Evolutionary conservation across 1,140 invertebrate species (phyloP).

Genomic region (Brachionus asplanchnoidis): DNA sequence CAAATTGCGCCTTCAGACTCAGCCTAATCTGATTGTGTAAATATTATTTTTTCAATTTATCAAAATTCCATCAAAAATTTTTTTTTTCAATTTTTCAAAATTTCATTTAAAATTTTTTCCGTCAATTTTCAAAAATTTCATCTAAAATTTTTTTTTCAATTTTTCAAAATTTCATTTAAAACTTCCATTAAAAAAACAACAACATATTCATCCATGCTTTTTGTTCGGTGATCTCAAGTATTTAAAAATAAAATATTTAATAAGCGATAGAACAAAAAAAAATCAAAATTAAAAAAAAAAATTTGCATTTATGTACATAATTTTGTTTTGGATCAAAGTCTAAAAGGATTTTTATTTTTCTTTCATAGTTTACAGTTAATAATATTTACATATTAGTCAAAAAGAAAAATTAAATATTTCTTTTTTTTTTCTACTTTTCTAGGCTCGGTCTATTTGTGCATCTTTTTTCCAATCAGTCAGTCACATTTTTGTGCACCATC

Average conservation of each 20-base stretch:
- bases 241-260: background rate
- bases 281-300: background rate
- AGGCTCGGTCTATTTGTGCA: background rate
- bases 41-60: background rate
- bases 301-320: background rate
- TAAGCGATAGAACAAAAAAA: too few relatives aligned
- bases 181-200: background rate
- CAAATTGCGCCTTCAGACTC: background rate
- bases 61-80: too few relatives aligned
- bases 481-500: background rate
- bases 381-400: background rate
- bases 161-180: too few relatives aligned
- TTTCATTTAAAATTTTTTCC: too few relatives aligned
- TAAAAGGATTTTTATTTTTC: background rate
- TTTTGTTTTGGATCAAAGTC: constrained; percentile 1
- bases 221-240: background rate
- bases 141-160: too few relatives aligned
- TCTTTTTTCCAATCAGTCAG: background rate
- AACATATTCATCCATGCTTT: background rate
- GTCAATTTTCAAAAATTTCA: too few relatives aligned
- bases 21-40: background rate
- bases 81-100: too few relatives aligned
- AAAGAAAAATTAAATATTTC: background rate
- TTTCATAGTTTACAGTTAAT: background rate
- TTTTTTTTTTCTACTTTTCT: background rate